phyloP scores from a whole-genome alignment of 2,113 vertebrate species.

The Piaya cayana region DNA sequence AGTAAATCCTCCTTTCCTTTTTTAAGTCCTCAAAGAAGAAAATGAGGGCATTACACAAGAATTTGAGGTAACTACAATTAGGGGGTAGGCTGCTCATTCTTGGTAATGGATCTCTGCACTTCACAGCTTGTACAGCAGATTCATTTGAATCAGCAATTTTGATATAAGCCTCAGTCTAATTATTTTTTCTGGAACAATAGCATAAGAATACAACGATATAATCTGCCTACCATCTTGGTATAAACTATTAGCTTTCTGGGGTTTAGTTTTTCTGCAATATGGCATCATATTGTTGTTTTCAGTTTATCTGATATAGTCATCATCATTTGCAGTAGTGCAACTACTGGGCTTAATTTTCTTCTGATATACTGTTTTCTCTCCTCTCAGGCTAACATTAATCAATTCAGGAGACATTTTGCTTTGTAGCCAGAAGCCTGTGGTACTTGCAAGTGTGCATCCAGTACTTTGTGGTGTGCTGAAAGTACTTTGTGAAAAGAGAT shows the following conservation, averaged over 20 bases:
- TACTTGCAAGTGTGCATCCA: slow-evolving; percentile 32
- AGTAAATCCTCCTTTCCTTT: background rate
- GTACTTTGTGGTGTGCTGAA: no score
- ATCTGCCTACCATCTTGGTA: background rate
- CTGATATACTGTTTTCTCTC: slow-evolving; percentile 14
- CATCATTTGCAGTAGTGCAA: background rate
- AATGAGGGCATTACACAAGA: background rate
- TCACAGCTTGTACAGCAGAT: background rate
- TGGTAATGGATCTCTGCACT: background rate
- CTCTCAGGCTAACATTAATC: slow-evolving; percentile 40
- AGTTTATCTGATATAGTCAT: background rate
- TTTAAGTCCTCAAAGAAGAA: background rate
- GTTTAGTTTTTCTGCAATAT: background rate
- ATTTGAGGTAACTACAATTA: background rate
- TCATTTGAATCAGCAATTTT: background rate
- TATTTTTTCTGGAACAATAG: background rate
- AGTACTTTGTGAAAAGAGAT: slow-evolving; percentile 16
- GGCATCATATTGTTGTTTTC: background rate
- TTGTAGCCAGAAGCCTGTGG: background rate
- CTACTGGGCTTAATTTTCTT: background rate
- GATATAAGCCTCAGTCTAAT: background rate
- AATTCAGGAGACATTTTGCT: slow-evolving; percentile 43
- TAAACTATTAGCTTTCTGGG: background rate
- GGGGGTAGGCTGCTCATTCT: background rate
- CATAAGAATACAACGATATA: background rate